phyloP scores from a whole-genome alignment of 2,797 vertebrate species.

The Chaetophractus vellerosus region DNA sequence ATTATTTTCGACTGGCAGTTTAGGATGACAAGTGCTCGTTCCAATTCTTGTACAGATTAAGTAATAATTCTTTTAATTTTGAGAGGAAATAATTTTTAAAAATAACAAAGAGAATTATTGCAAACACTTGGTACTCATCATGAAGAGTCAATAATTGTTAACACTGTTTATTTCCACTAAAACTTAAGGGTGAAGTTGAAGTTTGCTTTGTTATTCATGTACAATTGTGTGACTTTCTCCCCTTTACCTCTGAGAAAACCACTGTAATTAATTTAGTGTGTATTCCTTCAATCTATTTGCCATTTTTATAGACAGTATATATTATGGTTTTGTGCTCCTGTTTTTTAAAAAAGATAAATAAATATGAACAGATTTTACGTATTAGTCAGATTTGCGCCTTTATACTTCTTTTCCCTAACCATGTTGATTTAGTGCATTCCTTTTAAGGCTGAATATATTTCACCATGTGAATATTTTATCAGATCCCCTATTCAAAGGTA shows the following conservation, averaged over 20 bases:
- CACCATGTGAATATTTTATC: not conserved
- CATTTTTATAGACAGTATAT: not conserved
- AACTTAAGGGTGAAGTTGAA: not conserved
- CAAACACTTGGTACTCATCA: not conserved
- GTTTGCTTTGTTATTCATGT: not conserved
- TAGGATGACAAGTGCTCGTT: not conserved
- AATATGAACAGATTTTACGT: slow-evolving; percentile 13
- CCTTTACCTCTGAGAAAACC: not conserved
- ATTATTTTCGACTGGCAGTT: not conserved
- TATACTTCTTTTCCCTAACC: not conserved
- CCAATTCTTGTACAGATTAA: not conserved
- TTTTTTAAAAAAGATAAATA: slow-evolving; percentile 37
- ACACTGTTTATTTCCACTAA: not conserved
- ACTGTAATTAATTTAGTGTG: not conserved
- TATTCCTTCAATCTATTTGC: not conserved
- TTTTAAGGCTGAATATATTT: slow-evolving; percentile 18
- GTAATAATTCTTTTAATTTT: not conserved
- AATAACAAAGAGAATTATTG: slow-evolving; percentile 17
- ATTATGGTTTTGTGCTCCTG: not conserved
- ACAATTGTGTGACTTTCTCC: not conserved
- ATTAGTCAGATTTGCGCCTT: not conserved
- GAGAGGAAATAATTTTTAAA: not conserved
- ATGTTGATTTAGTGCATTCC: not conserved
- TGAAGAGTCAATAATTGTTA: slow-evolving; percentile 13
- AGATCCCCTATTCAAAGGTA: not conserved